These are phyloP conservation scores for Chrysaora quinquecirrha DNA, from an alignment of 30 jellyfish, hydroid and myxozoan species.

Conservation along the genomic window DNA sequence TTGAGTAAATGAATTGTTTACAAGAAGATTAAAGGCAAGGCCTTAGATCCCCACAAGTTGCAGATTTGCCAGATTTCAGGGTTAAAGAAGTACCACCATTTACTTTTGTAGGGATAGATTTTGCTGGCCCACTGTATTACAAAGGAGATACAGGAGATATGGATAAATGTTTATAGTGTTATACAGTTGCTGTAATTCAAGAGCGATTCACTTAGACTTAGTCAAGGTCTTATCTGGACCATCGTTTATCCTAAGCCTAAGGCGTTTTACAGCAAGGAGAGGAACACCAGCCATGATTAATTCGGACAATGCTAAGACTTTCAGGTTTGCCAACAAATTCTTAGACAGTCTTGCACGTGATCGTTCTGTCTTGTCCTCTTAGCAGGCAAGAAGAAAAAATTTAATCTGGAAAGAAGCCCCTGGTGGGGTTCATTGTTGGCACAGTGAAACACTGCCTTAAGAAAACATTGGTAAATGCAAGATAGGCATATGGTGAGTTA, in stretches of 20 bases:
- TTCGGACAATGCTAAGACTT: conserved; percentile 23
- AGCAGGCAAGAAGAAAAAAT: background rate
- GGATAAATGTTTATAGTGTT: background rate
- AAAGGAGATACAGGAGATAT: background rate
- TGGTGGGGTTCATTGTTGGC: conserved; percentile 14
- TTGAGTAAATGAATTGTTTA: conserved; percentile 6
- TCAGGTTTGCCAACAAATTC: background rate
- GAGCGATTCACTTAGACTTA: background rate
- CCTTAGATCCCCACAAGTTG: conserved; percentile 22
- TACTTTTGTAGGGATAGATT: background rate
- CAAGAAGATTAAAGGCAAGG: conserved; percentile 15
- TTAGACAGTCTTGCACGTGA: background rate
- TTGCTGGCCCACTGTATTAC: background rate
- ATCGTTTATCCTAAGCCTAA: background rate
- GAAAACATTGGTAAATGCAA: conserved; percentile 10
- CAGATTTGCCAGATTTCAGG: conserved; percentile 16
- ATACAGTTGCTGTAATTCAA: background rate
- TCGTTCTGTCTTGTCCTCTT: background rate
- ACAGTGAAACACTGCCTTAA: conserved; percentile 3
- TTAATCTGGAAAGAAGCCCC: too few relatives aligned
- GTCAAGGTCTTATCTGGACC: background rate
- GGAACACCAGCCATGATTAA: conserved; percentile 1
- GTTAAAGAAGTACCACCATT: conserved; percentile 4
- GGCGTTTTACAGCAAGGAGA: conserved; percentile 5
- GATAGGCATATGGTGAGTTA: background rate